These are phyloP conservation scores for Suillia variegata DNA, from an alignment of 2,888 invertebrate species.

Conservation along the genomic window DNA sequence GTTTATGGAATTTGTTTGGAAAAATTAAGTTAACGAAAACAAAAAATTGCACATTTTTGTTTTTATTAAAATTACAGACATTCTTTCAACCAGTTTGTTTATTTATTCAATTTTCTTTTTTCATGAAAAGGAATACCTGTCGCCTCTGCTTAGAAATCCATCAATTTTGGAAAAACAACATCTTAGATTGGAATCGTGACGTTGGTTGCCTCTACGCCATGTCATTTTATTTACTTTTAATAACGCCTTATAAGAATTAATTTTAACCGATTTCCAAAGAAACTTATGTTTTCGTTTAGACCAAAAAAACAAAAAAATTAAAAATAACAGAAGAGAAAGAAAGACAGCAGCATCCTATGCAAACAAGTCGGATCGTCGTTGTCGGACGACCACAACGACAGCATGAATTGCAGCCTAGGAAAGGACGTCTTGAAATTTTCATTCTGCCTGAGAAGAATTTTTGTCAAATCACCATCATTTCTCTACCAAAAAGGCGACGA, in stretches of 20 bases:
- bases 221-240: constrained; percentile 46
- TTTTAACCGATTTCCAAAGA: constrained; percentile 47
- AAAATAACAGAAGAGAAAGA: too few species aligned
- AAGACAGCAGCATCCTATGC: constrained; percentile 34
- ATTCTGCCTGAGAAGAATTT: neutral
- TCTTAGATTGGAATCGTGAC: too few species aligned
- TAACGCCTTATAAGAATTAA: constrained; percentile 49
- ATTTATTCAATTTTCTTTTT: too few species aligned
- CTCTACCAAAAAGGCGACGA: constrained; percentile 3
- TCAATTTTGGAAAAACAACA: too few species aligned
- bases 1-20: too few species aligned
- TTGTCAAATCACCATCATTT: constrained; percentile 8
- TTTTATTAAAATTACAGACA: too few species aligned
- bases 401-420: constrained; percentile 14
- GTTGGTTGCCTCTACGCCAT: too few species aligned
- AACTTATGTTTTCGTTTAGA: constrained; percentile 5
- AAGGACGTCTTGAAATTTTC: neutral
- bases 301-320: constrained; percentile 7
- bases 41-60: too few species aligned
- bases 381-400: constrained; percentile 16
- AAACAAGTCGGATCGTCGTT: constrained; percentile 48
- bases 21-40: too few species aligned
- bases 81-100: too few species aligned
- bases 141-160: too few species aligned
- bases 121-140: too few species aligned